Percentiles rank a stretch among this genome's conserved stretches.
These are phyloP conservation scores for Heliconius hewitsoni DNA, from an alignment of 1,140 invertebrate species.

Conservation along the genomic window DNA sequence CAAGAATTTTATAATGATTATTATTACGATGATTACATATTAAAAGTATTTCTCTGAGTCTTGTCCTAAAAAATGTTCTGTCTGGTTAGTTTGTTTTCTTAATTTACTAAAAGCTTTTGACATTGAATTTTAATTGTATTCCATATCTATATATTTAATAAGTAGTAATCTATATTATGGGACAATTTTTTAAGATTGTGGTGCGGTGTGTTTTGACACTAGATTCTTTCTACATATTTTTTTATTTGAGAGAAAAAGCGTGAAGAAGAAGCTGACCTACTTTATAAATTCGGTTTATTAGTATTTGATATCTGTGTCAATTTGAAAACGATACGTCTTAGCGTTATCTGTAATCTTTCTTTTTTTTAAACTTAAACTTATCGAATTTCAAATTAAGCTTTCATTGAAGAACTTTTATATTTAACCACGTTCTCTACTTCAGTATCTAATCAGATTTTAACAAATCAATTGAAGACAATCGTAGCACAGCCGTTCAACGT, in stretches of 20 bases:
- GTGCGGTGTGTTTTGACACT: not conserved
- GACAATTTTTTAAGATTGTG: too few species aligned
- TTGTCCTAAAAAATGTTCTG: too few species aligned
- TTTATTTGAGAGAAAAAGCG: not conserved
- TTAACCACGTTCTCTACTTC: not conserved
- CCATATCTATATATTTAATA: too few species aligned
- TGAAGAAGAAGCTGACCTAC: not conserved
- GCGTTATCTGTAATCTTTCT: conserved; percentile 31
- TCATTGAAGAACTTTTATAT: not conserved
- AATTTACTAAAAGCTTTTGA: too few species aligned
- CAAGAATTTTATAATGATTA: not conserved
- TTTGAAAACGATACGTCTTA: conserved; percentile 3
- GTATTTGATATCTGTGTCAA: conserved; percentile 2
- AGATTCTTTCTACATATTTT: not conserved
- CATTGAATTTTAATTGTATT: too few species aligned
- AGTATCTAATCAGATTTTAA: not conserved
- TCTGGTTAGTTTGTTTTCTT: too few species aligned
- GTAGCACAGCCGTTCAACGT: not conserved
- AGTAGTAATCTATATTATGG: too few species aligned
- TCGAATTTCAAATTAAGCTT: not conserved
- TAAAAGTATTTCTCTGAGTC: too few species aligned
- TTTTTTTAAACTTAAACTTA: not conserved
- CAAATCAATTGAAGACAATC: not conserved
- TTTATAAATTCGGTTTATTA: not conserved
- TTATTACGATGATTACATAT: not conserved